These are phyloP conservation scores for Achatina immaculata DNA, from an alignment of 1,140 invertebrate genomes.

Conservation along the genomic window DNA sequence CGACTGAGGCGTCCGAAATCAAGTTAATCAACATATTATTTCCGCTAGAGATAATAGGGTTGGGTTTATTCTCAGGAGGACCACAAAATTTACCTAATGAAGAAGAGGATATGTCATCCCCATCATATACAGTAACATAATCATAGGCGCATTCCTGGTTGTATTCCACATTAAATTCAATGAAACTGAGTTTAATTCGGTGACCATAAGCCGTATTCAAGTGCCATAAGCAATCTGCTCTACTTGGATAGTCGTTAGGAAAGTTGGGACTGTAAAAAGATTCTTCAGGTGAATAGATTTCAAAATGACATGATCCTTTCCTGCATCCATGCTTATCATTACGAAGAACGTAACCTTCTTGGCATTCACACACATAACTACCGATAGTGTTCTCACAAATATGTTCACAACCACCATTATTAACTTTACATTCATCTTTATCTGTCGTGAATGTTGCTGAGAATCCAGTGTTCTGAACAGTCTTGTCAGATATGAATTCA, in stretches of 20 bases:
- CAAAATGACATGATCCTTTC: slow-evolving; percentile 82
- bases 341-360: slow-evolving; percentile 95
- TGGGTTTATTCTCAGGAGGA: slow-evolving; percentile 79
- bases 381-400: slow-evolving; percentile 96
- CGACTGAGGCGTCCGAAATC: slow-evolving; percentile 95
- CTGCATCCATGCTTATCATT: slow-evolving; percentile 96
- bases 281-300: slow-evolving; percentile 74
- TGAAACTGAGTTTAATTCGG: slow-evolving; percentile 92
- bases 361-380: slow-evolving; percentile 93
- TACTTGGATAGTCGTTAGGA: slow-evolving; percentile 92
- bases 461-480: slow-evolving; percentile 94
- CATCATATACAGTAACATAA: slow-evolving; percentile 94
- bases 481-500: slow-evolving; percentile 91
- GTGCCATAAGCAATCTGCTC: slow-evolving; percentile 97
- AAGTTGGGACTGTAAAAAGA: slow-evolving; percentile 93
- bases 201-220: slow-evolving; percentile 96
- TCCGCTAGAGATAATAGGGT: slow-evolving; percentile 87
- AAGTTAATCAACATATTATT: slow-evolving; percentile 97
- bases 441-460: slow-evolving; percentile 94
- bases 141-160: slow-evolving; percentile 98
- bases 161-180: slow-evolving; percentile 93
- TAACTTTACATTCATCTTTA: slow-evolving; percentile 94
- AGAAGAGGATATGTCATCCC: slow-evolving; percentile 83
- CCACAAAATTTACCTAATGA: slow-evolving; percentile 92
- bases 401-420: slow-evolving; percentile 97